phyloP scores from a whole-genome alignment of 2,797 vertebrate species.

The Rhynchotus rufescens region DNA sequence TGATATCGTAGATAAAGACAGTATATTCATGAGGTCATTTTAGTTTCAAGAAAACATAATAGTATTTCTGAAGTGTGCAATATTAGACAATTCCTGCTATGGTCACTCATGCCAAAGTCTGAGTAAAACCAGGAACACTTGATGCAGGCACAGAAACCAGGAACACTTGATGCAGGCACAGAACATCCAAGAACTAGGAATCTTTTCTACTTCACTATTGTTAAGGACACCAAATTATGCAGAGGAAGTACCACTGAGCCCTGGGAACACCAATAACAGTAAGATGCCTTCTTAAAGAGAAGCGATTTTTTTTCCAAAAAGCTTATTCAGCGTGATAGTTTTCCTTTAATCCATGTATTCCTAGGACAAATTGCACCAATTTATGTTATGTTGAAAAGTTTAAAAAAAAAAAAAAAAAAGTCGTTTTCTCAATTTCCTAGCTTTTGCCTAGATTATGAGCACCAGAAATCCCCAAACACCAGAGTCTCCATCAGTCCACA shows the following conservation, averaged over 20 bases:
- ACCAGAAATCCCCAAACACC: background rate
- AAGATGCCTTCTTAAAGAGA: background rate
- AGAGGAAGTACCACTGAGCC: background rate
- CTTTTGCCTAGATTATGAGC: background rate
- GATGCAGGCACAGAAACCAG: background rate
- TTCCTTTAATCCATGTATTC: background rate
- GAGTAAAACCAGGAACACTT: background rate
- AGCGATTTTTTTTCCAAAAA: background rate
- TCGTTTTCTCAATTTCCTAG: background rate
- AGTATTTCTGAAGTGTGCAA: background rate
- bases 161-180: background rate
- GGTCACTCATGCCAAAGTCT: too few relatives aligned
- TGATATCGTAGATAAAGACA: background rate
- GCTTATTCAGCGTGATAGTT: background rate
- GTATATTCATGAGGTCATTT: background rate
- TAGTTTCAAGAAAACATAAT: background rate
- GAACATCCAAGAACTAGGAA: background rate
- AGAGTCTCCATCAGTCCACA: background rate
- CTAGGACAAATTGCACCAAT: background rate
- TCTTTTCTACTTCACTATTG: background rate
- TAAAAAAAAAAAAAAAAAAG: background rate
- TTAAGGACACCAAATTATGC: background rate
- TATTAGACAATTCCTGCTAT: background rate
- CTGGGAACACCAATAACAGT: background rate
- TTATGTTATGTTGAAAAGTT: background rate